Percentiles rank a stretch among this genome's conserved stretches.
Conservation (phyloP, 2,797 vertebrate genomes). For the Bradypus variegatus region DNA sequence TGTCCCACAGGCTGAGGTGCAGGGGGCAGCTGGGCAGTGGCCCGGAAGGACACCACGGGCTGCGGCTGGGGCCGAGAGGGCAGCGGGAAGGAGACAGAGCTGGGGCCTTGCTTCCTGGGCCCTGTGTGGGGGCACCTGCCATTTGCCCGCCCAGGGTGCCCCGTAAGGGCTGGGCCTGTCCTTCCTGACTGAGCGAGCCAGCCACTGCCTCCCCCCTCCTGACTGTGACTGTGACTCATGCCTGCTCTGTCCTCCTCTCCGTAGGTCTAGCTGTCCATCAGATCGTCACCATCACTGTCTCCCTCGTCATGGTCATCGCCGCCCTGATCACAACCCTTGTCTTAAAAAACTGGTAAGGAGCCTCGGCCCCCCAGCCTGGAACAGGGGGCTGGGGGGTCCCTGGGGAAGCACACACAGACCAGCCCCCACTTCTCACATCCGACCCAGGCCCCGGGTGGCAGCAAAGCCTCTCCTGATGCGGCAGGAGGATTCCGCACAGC, state of each 20-base stretch:
- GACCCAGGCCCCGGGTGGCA: no score
- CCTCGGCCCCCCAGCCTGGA: not conserved
- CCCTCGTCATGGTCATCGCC: constrained; percentile 99
- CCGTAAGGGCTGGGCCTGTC: not conserved
- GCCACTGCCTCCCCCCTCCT: not conserved
- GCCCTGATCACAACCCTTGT: constrained; percentile 99
- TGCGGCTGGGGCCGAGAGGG: accelerated
- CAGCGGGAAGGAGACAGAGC: accelerated
- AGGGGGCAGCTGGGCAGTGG: not conserved
- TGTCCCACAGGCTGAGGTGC: no score
- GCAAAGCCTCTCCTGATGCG: no score
- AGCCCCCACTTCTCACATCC: not conserved
- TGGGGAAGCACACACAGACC: no score
- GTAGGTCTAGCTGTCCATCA: constrained; percentile 98
- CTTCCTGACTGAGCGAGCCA: no score
- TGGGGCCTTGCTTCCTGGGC: not conserved
- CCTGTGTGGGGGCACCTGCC: not conserved
- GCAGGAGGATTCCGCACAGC: not conserved
- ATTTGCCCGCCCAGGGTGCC: not conserved
- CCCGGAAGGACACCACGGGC: not conserved
- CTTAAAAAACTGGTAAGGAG: constrained; percentile 99
- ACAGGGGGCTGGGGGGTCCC: not conserved
- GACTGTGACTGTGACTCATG: not conserved
- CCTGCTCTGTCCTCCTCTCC: constrained; percentile 44
- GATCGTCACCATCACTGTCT: constrained; percentile 99